These are phyloP conservation scores for Bergia puertoricense DNA, from an alignment of 92 coral and sea anemone species.

Conservation along the genomic window DNA sequence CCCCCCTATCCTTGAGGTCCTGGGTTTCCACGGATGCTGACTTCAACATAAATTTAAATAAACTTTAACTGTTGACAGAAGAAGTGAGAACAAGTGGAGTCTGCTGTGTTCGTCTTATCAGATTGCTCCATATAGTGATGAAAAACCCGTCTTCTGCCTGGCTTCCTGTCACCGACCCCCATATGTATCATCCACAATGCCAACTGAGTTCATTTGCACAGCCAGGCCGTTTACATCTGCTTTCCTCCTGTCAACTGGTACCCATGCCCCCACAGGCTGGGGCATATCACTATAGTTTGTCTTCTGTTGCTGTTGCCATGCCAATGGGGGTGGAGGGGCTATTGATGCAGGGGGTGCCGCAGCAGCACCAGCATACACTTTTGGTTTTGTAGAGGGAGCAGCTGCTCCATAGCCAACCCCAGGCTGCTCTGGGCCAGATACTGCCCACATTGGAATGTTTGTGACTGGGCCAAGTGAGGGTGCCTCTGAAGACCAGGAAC, in stretches of 20 bases:
- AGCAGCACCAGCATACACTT: conserved; percentile 86
- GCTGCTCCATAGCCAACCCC: conserved; percentile 72
- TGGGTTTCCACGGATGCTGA: too few species aligned
- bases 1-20: too few species aligned
- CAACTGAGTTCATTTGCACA: conserved; percentile 14
- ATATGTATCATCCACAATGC: background rate
- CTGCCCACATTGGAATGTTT: conserved; percentile 57
- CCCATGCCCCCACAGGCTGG: background rate
- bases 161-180: conserved; percentile 21
- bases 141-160: background rate
- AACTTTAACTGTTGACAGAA: background rate
- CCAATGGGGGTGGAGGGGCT: conserved; percentile 90
- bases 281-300: conserved; percentile 5
- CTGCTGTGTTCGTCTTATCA: background rate
- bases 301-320: conserved; percentile 77
- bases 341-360: conserved; percentile 79
- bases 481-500: conserved; percentile 51
- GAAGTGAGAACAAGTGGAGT: background rate
- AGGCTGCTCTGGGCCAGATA: conserved; percentile 44
- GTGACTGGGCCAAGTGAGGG: conserved; percentile 15
- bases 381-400: conserved; percentile 74
- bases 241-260: background rate
- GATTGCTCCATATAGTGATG: background rate
- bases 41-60: background rate
- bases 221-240: background rate